Percentiles rank a stretch among this genome's conserved stretches.
These are phyloP conservation scores for Crypturellus undulatus DNA, from an alignment of 2,113 vertebrate species.

Conservation along the genomic window DNA sequence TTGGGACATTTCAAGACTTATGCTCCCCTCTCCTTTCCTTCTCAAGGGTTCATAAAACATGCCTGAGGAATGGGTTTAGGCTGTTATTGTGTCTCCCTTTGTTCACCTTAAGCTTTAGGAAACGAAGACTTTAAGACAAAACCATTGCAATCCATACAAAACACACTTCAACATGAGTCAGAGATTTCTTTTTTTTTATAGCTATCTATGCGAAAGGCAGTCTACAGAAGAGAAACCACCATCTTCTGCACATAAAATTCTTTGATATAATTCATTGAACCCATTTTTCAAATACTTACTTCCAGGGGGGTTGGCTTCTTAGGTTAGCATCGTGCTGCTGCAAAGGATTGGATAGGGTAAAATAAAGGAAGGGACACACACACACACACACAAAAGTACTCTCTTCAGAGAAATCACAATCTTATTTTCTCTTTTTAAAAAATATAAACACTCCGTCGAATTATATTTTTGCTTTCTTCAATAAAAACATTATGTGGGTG, in stretches of 20 bases:
- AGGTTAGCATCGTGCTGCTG: neutral
- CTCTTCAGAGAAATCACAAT: neutral
- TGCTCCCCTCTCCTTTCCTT: neutral
- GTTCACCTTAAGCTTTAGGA: neutral
- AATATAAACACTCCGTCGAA: neutral
- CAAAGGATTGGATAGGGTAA: neutral
- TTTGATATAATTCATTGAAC: neutral
- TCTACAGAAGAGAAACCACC: neutral
- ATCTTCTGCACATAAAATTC: neutral
- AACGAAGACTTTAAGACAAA: slow-evolving; percentile 3
- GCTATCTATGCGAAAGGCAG: neutral
- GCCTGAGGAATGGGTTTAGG: neutral
- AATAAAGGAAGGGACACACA: neutral
- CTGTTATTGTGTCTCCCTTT: neutral
- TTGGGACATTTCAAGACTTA: neutral
- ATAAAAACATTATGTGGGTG: neutral
- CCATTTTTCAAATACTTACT: neutral
- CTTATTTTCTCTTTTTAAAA: neutral
- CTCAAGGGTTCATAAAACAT: neutral
- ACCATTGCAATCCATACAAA: neutral
- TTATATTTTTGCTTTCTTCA: neutral
- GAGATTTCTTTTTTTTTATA: neutral
- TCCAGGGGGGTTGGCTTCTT: neutral
- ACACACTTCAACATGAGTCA: neutral
- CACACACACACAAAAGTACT: neutral